These are phyloP conservation scores for Arrhopalites spinosus DNA, from an alignment of 2,888 invertebrate genomes.

Conservation along the genomic window DNA sequence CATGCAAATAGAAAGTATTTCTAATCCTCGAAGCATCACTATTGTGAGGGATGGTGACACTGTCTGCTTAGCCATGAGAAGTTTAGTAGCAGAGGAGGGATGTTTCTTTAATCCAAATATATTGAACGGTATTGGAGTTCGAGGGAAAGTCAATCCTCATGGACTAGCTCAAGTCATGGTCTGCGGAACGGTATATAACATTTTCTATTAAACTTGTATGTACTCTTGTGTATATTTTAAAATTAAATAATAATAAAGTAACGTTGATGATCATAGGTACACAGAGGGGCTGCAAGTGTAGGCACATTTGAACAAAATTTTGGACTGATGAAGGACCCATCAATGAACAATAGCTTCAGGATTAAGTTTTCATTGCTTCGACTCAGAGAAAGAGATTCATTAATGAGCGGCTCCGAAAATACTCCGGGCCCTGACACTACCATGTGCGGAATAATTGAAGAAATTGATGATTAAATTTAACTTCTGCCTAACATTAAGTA, in stretches of 20 bases:
- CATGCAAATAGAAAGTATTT: slow-evolving; percentile 58
- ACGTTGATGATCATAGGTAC: no score
- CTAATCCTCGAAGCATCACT: neutral
- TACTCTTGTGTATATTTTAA: no score
- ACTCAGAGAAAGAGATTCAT: slow-evolving; percentile 33
- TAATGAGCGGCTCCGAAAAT: slow-evolving; percentile 15
- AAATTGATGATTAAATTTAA: slow-evolving; percentile 35
- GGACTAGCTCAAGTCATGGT: slow-evolving; percentile 67
- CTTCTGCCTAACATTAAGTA: no score
- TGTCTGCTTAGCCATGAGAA: slow-evolving; percentile 59
- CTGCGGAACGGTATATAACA: slow-evolving; percentile 67
- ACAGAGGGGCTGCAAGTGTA: slow-evolving; percentile 60
- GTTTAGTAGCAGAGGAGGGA: slow-evolving; percentile 59
- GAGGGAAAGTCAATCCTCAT: slow-evolving; percentile 66
- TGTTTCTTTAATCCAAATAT: slow-evolving; percentile 69
- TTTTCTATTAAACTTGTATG: no score
- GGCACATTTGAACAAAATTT: slow-evolving; percentile 72
- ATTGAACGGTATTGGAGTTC: slow-evolving; percentile 63
- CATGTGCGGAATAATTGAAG: slow-evolving; percentile 40
- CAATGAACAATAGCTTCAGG: slow-evolving; percentile 70
- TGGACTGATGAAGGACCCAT: slow-evolving; percentile 68
- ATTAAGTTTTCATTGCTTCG: slow-evolving; percentile 65
- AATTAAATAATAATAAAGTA: no score
- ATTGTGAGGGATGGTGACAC: slow-evolving; percentile 57
- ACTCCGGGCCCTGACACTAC: slow-evolving; percentile 19